Percentiles rank a stretch among this genome's conserved stretches.
Conservation (phyloP, 1,140 invertebrate species). For the Battus philenor region DNA sequence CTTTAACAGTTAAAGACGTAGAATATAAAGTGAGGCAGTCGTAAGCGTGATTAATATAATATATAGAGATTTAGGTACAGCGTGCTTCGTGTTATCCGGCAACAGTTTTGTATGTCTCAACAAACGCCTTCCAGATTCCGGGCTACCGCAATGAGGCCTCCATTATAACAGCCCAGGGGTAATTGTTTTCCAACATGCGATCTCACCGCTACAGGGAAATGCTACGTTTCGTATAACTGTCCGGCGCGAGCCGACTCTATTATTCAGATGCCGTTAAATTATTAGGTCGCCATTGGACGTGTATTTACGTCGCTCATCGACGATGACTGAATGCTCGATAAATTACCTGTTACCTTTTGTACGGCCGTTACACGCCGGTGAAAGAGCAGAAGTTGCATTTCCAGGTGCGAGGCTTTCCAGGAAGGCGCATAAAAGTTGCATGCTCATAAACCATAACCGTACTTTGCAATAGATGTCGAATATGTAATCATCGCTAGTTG, state of each 20-base stretch:
- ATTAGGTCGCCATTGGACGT: constrained; percentile 1
- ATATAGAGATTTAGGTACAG: too few relatives aligned
- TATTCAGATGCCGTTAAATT: constrained; percentile 17
- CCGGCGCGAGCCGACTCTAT: constrained; percentile 6
- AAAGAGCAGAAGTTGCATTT: not conserved
- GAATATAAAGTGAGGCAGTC: too few relatives aligned
- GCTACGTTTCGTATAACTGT: constrained; percentile 10
- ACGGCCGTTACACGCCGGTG: constrained; percentile 10
- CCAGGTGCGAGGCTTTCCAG: too few relatives aligned
- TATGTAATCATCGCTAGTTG: not conserved
- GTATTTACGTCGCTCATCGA: constrained; percentile 4
- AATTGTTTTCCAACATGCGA: constrained; percentile 37
- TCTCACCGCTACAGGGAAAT: not conserved
- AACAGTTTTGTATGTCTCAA: too few relatives aligned
- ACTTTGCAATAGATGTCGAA: not conserved
- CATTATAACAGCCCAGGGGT: constrained; percentile 28
- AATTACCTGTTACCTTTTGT: constrained; percentile 12
- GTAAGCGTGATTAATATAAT: too few relatives aligned
- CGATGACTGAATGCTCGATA: constrained; percentile 3
- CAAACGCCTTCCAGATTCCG: constrained; percentile 13
- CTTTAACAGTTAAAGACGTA: too few relatives aligned
- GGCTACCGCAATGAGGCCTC: constrained; percentile 23
- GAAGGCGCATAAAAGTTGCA: too few relatives aligned
- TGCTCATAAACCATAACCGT: too few relatives aligned
- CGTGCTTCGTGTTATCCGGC: too few relatives aligned